phyloP scores from a whole-genome alignment of 2,113 vertebrate genomes.

The Ptilonorhynchus violaceus region DNA sequence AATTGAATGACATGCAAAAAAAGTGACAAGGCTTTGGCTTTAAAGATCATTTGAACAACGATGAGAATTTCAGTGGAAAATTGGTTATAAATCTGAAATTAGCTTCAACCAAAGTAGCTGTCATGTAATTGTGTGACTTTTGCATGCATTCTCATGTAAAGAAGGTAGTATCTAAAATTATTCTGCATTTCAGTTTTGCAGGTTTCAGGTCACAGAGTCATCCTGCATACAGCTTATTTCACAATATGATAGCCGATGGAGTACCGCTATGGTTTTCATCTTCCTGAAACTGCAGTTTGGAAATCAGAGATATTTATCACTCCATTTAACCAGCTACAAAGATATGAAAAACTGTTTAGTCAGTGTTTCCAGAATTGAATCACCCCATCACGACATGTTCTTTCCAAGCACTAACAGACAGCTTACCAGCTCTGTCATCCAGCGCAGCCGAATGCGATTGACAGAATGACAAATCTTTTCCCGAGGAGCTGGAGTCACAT shows the following conservation, averaged over 20 bases:
- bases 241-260: not conserved
- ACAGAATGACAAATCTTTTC: constrained; percentile 28
- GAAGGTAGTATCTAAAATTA: not conserved
- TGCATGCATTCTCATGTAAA: not conserved
- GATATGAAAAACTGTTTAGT: constrained; percentile 10
- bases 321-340: not conserved
- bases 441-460: not conserved
- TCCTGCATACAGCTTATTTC: not conserved
- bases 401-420: not conserved
- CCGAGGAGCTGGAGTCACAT: not conserved
- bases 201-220: not conserved
- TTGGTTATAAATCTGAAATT: not conserved
- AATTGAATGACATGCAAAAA: not conserved
- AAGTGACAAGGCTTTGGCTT: not conserved
- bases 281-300: constrained; percentile 1
- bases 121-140: not conserved
- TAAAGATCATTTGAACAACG: not conserved
- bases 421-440: not conserved
- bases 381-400: not conserved
- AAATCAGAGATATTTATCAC: constrained; percentile 32
- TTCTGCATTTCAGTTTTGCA: not conserved
- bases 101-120: not conserved
- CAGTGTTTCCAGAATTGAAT: not conserved
- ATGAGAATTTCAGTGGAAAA: not conserved
- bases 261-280: not conserved